Base-by-base conservation (phyloP, 2,888 invertebrate genomes). In the Drosophila falleni region DNA sequence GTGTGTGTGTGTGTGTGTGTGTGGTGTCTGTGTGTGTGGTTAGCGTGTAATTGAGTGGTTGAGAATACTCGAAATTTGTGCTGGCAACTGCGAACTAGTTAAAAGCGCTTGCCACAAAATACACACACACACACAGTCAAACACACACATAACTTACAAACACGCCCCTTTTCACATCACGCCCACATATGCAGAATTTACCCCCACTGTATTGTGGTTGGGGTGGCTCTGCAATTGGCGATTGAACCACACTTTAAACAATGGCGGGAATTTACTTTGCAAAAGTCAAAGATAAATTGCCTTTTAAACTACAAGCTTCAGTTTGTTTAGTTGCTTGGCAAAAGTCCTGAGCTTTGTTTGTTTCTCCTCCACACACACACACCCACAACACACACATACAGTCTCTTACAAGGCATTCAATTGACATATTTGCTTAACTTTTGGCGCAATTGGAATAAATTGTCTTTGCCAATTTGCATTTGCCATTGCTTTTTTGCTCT, bases 221-320 rank as follows among this genome's bases (percentile, higher is more conserved):
- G 41, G 41, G 42, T 44, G 46, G 19, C 26, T 37, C 16, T 47
- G 33, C 53, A 61, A 51, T 49, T 59, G 58, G 47, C 58, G 58
- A 59, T 59, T 54, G 44, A 53, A 54, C 62, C 37, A 75, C 81
- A 87, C 76, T 84, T 83, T 89, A 87, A 84, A 84, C 84, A 84
- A 84, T 87, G 81, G 84, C 81, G 71, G 68, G 75, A 71, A 86
- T 82, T 83, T 83, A 80, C 86, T 88, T 88, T 64, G 72, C 58
- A 46, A 80, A 89, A 84, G 89, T 89, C 89, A 84, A 84, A 84
- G 84, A 84, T 84, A 84, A 84, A 84, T 84, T 89, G 84, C 87
- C 84, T 84, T 84, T 84, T 84, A 84, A 84, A 87, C 89, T 84
- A 89, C 87, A 75, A 76, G 78, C 89, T 83, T 61, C 81, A n/a